Conservation (phyloP, 2,113 vertebrate species). For the Hylia prasina region DNA sequence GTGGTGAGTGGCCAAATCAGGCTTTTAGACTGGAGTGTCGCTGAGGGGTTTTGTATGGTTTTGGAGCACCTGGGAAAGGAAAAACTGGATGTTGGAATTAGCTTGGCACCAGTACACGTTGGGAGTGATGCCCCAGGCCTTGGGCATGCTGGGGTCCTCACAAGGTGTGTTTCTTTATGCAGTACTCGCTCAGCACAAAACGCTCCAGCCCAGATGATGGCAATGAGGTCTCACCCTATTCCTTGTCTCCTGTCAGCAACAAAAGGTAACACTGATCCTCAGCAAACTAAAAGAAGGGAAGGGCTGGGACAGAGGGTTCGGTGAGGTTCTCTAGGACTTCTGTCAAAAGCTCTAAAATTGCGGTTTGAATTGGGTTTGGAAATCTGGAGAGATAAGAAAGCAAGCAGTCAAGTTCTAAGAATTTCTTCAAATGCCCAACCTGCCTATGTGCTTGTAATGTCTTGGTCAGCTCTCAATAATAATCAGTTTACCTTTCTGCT, state of each 20-base stretch:
- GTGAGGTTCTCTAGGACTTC: background rate
- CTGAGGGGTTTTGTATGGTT: background rate
- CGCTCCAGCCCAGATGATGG: conserved; percentile 90
- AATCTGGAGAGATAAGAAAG: background rate
- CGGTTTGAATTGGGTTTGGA: background rate
- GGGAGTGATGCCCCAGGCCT: background rate
- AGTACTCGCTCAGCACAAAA: conserved; percentile 95
- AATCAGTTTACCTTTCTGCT: background rate
- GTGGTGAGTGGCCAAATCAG: background rate
- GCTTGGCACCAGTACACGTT: background rate
- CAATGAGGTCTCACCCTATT: conserved; percentile 94
- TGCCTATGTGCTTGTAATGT: background rate
- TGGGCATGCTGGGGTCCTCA: background rate
- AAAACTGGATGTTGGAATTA: background rate
- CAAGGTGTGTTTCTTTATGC: background rate
- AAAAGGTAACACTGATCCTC: conserved; percentile 82
- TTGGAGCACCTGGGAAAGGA: background rate
- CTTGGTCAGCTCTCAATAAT: background rate
- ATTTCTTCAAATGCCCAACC: background rate
- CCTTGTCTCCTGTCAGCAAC: conserved; percentile 95
- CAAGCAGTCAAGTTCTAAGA: background rate
- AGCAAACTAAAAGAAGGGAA: background rate
- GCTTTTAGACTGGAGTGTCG: background rate
- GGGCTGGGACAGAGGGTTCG: background rate
- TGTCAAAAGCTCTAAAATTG: background rate